Evolutionary conservation across 1,140 invertebrate genomes (phyloP).

Genomic region (Ceratoteleas bidentatus): DNA sequence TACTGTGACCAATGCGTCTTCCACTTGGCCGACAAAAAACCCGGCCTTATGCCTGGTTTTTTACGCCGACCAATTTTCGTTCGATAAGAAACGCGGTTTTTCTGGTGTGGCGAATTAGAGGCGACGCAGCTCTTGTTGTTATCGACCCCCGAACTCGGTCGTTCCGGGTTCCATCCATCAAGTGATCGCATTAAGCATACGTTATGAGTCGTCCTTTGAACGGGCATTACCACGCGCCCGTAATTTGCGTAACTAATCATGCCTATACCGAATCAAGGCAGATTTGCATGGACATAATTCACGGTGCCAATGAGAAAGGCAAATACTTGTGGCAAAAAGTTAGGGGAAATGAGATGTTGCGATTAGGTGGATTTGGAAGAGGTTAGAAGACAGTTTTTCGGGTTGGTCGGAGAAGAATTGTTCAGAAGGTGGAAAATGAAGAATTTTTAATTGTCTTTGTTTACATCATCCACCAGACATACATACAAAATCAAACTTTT

Average conservation of each 20-base stretch:
- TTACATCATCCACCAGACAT: too few relatives aligned
- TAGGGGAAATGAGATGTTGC: too few relatives aligned
- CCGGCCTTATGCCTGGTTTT: constrained; percentile 15
- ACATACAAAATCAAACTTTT: too few relatives aligned
- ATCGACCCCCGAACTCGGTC: constrained; percentile 18
- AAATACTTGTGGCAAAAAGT: too few relatives aligned
- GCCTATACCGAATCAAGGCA: constrained; percentile 42
- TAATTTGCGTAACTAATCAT: constrained; percentile 61
- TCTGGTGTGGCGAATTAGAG: too few relatives aligned
- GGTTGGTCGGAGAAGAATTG: too few relatives aligned
- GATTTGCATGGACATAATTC: constrained; percentile 56
- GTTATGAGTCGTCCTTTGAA: constrained; percentile 36
- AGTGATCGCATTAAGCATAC: constrained; percentile 40
- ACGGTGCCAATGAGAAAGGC: constrained; percentile 38
- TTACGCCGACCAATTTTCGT: background rate
- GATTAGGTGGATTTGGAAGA: too few relatives aligned
- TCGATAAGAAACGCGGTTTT: too few relatives aligned
- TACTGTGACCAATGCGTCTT: constrained; percentile 72
- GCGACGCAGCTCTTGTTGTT: too few relatives aligned
- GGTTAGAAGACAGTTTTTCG: too few relatives aligned
- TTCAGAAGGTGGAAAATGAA: too few relatives aligned
- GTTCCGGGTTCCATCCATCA: constrained; percentile 31
- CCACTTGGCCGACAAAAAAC: constrained; percentile 41
- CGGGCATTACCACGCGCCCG: constrained; percentile 38
- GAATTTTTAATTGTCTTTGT: too few relatives aligned